Base-by-base conservation (phyloP, 1,140 invertebrate species). In the Zelostemma sp. region DNA sequence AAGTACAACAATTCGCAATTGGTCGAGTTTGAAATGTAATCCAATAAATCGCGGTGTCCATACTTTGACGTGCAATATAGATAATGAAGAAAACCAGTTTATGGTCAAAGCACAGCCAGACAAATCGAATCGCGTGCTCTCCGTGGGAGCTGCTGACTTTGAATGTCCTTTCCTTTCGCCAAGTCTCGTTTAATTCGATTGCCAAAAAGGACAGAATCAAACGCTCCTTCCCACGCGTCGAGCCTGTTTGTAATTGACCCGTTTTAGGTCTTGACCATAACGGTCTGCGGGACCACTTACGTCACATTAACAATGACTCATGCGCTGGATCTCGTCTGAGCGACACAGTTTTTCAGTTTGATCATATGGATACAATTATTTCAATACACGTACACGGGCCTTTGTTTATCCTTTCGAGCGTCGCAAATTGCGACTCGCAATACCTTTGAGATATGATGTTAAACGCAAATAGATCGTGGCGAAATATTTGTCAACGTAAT, bases 181-280 rank as follows among this genome's bases (percentile, higher is more conserved):
- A 15, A 16, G 12, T 14, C 40, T 62, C 55, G 66, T 51, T 55
- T 25, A 62, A 71, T 62, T 71, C 58, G 68, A 71, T 71, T 62
- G 68, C 68, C 68, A 71, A 71, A 71, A 71, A 62, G 58, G 68
- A 58, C 56, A 71, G 68, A 71, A 58, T 45, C 57, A 46, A 60
- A 46, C 43, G 53, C 61, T 40, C 5, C 68, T 53, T 41, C 68
- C 68, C 58, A 71, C 68, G 62, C 68, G 46, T 48, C 40, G 38
- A 63, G 53, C 1, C 53, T 51, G 68, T 53, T 58, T 57, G 59
- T 62, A 66, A 61, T 68, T 68, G 65, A 65, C 47, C 56, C 61
- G 61, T 68, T 73, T 73, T 68, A 68, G 58, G 54, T 77, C 76
- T 81, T 82, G 76, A 78, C 80, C 80, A 80, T 82, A 82, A 80